These are phyloP conservation scores for Serinus canaria DNA, from an alignment of 2,113 vertebrate genomes.

Conservation along the genomic window DNA sequence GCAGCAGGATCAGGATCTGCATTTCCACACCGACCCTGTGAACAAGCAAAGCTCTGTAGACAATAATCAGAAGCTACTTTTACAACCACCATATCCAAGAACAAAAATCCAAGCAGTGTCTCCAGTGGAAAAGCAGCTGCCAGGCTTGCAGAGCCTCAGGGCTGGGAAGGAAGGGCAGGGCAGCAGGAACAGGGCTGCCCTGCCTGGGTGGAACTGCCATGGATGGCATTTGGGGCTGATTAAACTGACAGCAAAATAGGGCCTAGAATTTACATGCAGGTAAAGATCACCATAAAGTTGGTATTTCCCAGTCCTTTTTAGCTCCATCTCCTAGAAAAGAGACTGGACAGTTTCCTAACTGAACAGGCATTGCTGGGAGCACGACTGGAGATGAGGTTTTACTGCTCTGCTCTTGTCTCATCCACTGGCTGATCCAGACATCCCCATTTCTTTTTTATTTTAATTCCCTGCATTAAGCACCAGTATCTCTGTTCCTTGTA, in stretches of 20 bases:
- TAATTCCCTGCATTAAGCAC: background rate
- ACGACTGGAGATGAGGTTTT: accelerated
- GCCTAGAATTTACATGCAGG: background rate
- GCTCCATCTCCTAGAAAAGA: background rate
- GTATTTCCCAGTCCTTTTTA: background rate
- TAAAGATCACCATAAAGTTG: background rate
- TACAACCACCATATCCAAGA: background rate
- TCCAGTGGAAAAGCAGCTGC: background rate
- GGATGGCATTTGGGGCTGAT: background rate
- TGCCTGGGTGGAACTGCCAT: background rate
- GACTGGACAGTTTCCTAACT: background rate
- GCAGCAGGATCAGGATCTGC: background rate
- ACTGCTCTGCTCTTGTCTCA: background rate
- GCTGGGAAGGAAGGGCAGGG: accelerated
- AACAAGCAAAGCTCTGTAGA: background rate
- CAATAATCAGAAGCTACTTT: background rate
- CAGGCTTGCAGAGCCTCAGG: background rate
- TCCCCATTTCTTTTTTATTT: background rate
- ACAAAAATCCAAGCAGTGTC: background rate
- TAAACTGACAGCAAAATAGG: background rate
- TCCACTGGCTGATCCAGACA: background rate
- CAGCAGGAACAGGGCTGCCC: accelerated
- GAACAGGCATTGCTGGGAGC: background rate
- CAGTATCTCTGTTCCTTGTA: background rate
- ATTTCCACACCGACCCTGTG: background rate